Evolutionary conservation across 2,888 invertebrate species (phyloP).

Genomic region (Eupithecia inturbata): DNA sequence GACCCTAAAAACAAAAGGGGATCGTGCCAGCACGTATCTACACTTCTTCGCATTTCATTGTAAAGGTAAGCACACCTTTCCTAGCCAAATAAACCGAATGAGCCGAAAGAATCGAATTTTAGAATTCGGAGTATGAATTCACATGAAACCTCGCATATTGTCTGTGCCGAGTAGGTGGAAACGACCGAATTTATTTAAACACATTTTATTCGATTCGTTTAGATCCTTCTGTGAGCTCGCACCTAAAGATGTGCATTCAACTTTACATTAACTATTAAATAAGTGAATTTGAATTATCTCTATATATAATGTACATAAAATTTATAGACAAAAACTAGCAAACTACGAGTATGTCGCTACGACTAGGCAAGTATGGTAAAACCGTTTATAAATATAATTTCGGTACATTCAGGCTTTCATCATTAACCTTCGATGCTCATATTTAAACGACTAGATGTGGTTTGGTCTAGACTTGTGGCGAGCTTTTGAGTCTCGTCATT

Average conservation of each 20-base stretch:
- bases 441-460: background rate
- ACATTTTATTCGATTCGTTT: background rate
- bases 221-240: background rate
- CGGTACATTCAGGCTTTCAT: constrained; percentile 24
- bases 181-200: background rate
- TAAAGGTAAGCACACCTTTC: background rate
- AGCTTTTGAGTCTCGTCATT: background rate
- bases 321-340: background rate
- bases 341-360: background rate
- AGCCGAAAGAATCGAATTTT: background rate
- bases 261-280: background rate
- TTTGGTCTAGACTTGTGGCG: background rate
- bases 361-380: background rate
- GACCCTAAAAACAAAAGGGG: too few relatives aligned
- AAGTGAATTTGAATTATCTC: background rate
- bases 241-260: background rate
- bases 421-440: constrained; percentile 22
- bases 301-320: too few relatives aligned
- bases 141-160: background rate
- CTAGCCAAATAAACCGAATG: background rate
- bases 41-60: background rate
- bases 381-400: constrained; percentile 20
- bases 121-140: background rate
- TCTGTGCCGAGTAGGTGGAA: background rate
- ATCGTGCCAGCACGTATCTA: too few relatives aligned